Base-by-base conservation (phyloP, 2,888 invertebrate genomes). In the Arge pagana region DNA sequence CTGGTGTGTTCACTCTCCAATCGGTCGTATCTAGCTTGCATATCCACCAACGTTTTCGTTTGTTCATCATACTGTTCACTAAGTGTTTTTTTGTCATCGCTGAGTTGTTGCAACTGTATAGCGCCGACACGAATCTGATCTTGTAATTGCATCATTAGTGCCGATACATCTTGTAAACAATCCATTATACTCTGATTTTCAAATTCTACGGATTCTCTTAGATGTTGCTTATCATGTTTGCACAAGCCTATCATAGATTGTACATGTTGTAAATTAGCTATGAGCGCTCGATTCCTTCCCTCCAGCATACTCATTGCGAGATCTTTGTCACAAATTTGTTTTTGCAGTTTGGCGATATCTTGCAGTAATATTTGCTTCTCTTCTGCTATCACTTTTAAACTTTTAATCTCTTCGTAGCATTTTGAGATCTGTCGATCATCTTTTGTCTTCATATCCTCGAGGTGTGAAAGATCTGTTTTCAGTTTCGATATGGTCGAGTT, bases 211-310 rank as follows among this genome's bases (percentile, higher is more conserved):
- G 64, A 52, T 37, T 68, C 54, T 68, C 62, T 55, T 75, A 77
- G 50, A 74, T 78, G 28, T 77, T 76, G 26, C 70, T 62, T 0
- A 77, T 64, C 64, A 75, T 78, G 43, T 77, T 78, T 49, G 76
- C 58, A 45, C 65, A 35, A 11, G 8, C 48, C 53, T 10, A 48
- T 23, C 1, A 53, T 48, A 33, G 48, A 43, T 28, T 57, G 55
- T 26, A 45, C 13, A 15, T 48, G 28, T 1, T 51, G 39, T 31
- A 57, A 48, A 26, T 39, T 57, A 13, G 37, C 28, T 28, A 45
- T 53, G n/a, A 55, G 51, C 5, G 54, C 35, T 28, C 42, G 50
- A 16, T 35, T 45, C 7, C 24, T 24, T 45, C 24, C 15, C 10
- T 45, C 35, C n/a, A 45, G 35, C 7, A 23, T 23, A 45, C 35